phyloP scores from a whole-genome alignment of 2,888 invertebrate species.

The Epinotia ramella region DNA sequence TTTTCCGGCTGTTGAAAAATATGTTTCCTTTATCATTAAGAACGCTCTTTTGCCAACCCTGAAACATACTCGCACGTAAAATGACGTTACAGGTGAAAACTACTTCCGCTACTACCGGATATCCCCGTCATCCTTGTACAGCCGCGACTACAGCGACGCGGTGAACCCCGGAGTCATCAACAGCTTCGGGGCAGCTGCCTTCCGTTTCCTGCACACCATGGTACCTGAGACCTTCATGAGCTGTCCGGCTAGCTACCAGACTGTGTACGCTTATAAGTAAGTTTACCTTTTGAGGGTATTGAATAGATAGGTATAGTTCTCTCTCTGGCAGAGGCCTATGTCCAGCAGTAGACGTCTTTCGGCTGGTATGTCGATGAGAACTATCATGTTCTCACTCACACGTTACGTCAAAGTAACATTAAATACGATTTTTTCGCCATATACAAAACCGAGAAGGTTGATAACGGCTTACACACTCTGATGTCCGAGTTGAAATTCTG shows the following conservation, averaged over 20 bases:
- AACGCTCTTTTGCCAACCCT: neutral
- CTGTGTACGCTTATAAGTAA: constrained; percentile 71
- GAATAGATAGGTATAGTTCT: neutral
- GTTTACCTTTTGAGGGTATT: constrained; percentile 24
- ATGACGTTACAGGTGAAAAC: constrained; percentile 73
- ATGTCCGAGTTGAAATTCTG: too few relatives aligned
- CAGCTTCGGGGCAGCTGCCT: constrained; percentile 89
- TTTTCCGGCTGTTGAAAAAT: neutral
- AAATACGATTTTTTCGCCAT: too few relatives aligned
- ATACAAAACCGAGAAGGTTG: too few relatives aligned
- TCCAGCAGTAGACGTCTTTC: too few relatives aligned
- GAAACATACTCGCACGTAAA: neutral
- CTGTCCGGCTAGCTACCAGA: constrained; percentile 67
- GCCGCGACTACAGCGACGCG: constrained; percentile 87
- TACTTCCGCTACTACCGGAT: constrained; percentile 87
- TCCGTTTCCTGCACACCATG: constrained; percentile 89
- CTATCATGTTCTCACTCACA: neutral
- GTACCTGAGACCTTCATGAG: constrained; percentile 81
- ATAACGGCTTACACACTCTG: too few relatives aligned
- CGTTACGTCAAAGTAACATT: neutral
- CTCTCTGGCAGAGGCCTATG: too few relatives aligned
- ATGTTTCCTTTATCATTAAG: neutral
- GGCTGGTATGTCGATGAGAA: too few relatives aligned
- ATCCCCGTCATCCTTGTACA: constrained; percentile 85
- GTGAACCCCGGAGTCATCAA: constrained; percentile 88